Percentiles rank a stretch among this genome's conserved stretches.
Evolutionary conservation across 2,888 invertebrate genomes (phyloP).

Genomic region (Globia sparganii): DNA sequence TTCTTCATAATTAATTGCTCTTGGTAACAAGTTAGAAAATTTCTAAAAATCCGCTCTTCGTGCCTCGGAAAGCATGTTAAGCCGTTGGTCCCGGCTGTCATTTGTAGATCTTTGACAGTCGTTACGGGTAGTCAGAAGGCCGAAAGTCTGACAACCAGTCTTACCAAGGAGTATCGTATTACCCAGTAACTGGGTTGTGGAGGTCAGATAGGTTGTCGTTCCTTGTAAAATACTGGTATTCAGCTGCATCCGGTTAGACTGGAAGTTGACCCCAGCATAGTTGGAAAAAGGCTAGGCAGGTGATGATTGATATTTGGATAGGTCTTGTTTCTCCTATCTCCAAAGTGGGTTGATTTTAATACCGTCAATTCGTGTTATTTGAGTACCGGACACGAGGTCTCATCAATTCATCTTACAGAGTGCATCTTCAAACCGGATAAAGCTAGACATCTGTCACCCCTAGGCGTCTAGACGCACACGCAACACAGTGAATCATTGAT

Average conservation of each 20-base stretch:
- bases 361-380: background rate
- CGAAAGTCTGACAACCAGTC: background rate
- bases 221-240: background rate
- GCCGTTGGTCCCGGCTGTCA: too few relatives aligned
- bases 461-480: slow-evolving; percentile 37
- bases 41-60: too few relatives aligned
- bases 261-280: background rate
- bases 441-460: slow-evolving; percentile 23
- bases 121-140: too few relatives aligned
- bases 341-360: background rate
- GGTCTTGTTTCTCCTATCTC: background rate
- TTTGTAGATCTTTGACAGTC: too few relatives aligned
- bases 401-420: background rate
- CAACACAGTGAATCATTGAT: slow-evolving; percentile 45
- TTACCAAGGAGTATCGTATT: background rate
- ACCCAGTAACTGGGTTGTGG: background rate
- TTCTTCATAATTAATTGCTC: too few relatives aligned
- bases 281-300: background rate
- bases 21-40: too few relatives aligned
- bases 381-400: background rate
- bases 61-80: too few relatives aligned
- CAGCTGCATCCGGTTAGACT: background rate
- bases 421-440: slow-evolving; percentile 13
- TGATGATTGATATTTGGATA: background rate
- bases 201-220: background rate